phyloP scores from a whole-genome alignment of 1,140 invertebrate genomes.

The Zaprionus taronus region DNA sequence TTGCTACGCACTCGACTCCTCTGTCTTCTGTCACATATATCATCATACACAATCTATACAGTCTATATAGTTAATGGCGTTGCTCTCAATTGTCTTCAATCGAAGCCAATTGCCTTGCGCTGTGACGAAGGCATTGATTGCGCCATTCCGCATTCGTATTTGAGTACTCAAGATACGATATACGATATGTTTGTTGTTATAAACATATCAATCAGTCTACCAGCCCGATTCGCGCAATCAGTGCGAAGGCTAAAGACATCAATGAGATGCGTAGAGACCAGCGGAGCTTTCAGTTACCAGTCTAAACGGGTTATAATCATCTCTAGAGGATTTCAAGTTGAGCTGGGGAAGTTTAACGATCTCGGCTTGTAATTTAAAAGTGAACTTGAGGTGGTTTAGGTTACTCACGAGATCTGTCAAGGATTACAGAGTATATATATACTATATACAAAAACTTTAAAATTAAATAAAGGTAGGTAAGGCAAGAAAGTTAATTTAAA shows the following conservation, averaged over 20 bases:
- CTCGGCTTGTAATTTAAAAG: neutral
- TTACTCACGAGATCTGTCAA: neutral
- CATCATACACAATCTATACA: conserved; percentile 1
- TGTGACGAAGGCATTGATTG: conserved; percentile 79
- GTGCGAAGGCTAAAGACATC: conserved; percentile 37
- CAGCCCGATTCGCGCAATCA: conserved; percentile 42
- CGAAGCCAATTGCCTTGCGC: conserved; percentile 73
- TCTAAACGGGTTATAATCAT: conserved; percentile 6
- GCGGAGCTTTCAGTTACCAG: neutral
- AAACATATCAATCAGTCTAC: conserved; percentile 35
- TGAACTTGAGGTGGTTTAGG: neutral
- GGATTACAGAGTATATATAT: too few species aligned
- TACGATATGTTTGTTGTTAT: conserved; percentile 9
- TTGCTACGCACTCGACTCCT: conserved; percentile 14
- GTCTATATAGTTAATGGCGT: conserved; percentile 57
- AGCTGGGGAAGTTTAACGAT: neutral
- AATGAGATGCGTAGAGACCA: conserved; percentile 10
- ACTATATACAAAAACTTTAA: too few species aligned
- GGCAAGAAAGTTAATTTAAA: neutral
- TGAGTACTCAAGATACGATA: neutral
- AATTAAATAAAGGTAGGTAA: neutral
- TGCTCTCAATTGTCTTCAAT: conserved; percentile 73
- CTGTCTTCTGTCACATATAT: conserved; percentile 24
- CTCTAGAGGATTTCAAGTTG: neutral
- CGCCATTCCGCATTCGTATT: conserved; percentile 10